These are phyloP conservation scores for Muscicapa comitata DNA, from an alignment of 2,797 vertebrate genomes.

Conservation along the genomic window DNA sequence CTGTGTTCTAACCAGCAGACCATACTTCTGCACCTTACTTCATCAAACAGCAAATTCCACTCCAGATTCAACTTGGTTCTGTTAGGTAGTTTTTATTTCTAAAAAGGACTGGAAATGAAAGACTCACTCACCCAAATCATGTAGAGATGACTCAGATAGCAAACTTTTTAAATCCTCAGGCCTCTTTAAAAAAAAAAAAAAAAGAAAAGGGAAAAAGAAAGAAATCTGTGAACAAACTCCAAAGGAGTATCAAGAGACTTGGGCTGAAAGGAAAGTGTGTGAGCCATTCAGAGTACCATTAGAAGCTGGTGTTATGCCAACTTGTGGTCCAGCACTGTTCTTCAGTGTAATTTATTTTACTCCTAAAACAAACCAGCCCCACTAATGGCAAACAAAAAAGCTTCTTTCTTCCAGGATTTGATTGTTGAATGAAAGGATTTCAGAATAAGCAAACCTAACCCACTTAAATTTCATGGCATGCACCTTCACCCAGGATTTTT, in stretches of 20 bases:
- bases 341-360: constrained; percentile 48
- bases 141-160: constrained; percentile 15
- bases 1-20: neutral
- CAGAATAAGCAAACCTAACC: neutral
- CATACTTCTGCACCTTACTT: neutral
- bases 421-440: constrained; percentile 25
- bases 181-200: too few relatives aligned
- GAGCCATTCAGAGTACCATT: constrained; percentile 38
- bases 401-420: constrained; percentile 3
- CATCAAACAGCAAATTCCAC: constrained; percentile 9
- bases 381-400: constrained; percentile 8
- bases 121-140: neutral
- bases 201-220: neutral
- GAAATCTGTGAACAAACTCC: constrained; percentile 12
- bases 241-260: neutral
- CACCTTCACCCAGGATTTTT: neutral
- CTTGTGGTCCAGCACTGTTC: neutral
- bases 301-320: constrained; percentile 40
- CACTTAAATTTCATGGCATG: constrained; percentile 11
- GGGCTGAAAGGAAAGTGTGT: neutral
- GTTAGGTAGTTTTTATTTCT: constrained; percentile 10
- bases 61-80: neutral
- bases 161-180: constrained; percentile 14
- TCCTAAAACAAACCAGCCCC: constrained; percentile 25
- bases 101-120: constrained; percentile 26